A percentile compares a stretch with the other conserved stretches of the same genome.
These are phyloP conservation scores for Ornithorhynchus anatinus DNA, from an alignment of 2,113 vertebrate genomes.

Conservation along the genomic window DNA sequence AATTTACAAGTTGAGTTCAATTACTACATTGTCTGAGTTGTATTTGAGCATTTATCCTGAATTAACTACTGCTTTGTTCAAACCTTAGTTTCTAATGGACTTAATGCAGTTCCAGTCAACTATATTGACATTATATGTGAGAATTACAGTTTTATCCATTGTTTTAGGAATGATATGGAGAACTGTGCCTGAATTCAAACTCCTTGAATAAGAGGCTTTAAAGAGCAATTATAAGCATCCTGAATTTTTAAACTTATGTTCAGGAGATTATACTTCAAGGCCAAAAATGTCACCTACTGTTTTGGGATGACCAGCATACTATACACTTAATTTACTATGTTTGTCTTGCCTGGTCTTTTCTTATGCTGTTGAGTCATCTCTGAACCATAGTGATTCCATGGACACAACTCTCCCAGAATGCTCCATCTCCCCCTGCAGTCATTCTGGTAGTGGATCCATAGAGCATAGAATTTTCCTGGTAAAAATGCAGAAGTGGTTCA, in stretches of 20 bases:
- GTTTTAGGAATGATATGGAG: constrained; percentile 36
- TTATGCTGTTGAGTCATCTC: too few relatives aligned
- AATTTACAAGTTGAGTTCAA: constrained; percentile 3
- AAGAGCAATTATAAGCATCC: too few relatives aligned
- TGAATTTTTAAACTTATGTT: constrained; percentile 51
- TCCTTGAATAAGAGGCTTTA: constrained; percentile 59
- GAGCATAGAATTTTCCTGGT: too few relatives aligned
- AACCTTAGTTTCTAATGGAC: constrained; percentile 51
- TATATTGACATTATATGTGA: constrained; percentile 40
- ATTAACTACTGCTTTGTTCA: constrained; percentile 55
- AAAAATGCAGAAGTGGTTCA: too few relatives aligned
- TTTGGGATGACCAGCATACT: too few relatives aligned
- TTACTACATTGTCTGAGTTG: neutral
- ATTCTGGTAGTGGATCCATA: too few relatives aligned
- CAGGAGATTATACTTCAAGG: constrained; percentile 46
- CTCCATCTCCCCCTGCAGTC: too few relatives aligned
- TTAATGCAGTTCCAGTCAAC: constrained; percentile 40
- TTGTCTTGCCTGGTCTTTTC: too few relatives aligned
- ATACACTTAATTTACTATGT: too few relatives aligned
- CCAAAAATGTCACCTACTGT: constrained; percentile 21
- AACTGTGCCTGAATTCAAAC: neutral
- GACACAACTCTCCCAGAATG: too few relatives aligned
- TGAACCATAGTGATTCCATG: too few relatives aligned
- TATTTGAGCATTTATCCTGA: constrained; percentile 20
- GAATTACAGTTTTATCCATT: constrained; percentile 42